A percentile compares a stretch with the other conserved stretches of the same genome.
These are phyloP conservation scores for Tichodroma muraria DNA, from an alignment of 2,113 vertebrate species.

Conservation along the genomic window DNA sequence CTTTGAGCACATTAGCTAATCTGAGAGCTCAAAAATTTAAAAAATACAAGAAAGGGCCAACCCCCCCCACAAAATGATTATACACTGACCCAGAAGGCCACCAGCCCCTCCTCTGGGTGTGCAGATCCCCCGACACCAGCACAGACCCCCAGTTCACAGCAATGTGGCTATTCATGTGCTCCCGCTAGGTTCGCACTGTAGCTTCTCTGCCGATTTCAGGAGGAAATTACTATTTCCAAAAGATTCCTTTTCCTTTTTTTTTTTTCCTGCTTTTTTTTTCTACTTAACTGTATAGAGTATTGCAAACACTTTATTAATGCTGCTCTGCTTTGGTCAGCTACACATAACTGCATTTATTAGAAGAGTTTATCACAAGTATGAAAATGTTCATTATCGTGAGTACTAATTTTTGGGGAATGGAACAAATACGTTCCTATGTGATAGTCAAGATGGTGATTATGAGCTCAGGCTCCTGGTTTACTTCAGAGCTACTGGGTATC, in stretches of 20 bases:
- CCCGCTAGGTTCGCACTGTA: background rate
- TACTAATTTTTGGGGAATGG: background rate
- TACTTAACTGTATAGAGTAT: background rate
- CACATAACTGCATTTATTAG: background rate
- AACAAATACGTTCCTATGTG: background rate
- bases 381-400: background rate
- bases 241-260: background rate
- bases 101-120: background rate
- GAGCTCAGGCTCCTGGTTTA: background rate
- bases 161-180: accelerated
- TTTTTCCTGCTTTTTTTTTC: background rate
- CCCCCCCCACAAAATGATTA: background rate
- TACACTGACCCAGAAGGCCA: no score
- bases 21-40: background rate
- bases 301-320: background rate
- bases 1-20: background rate
- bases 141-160: background rate
- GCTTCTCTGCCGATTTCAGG: background rate
- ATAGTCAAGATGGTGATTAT: background rate
- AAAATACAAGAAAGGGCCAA: background rate
- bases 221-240: background rate
- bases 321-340: background rate
- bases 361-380: background rate
- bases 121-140: background rate
- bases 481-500: background rate